Evolutionary conservation across 1,140 invertebrate species (phyloP), one percentile per base, ranked within the genome.

Genomic region (Drosophila ficusphila): DNA sequence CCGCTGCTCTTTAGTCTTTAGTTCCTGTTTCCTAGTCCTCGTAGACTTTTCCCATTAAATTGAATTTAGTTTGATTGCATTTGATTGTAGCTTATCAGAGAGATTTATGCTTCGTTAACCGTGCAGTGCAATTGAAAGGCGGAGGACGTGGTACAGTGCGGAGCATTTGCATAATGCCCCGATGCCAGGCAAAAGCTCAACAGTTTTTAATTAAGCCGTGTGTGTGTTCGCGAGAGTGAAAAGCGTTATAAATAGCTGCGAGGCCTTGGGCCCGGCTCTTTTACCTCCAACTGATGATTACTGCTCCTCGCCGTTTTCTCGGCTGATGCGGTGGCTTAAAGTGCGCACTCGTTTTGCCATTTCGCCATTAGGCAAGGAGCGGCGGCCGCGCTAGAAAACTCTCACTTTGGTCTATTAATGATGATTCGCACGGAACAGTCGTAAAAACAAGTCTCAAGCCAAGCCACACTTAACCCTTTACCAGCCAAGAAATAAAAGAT

Each of bases 51-150:
- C 41, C 62, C 73, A 88, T 86, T 82, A 77, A 77, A 77, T 81
- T 86, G 82, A 88, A 78, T 88, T 88, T 78, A 78, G 77, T 89
- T 88, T 88, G 82, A 88, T 88, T 82, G 82, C 82, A 82, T 88
- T 88, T 88, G 82, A 88, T 88, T 88, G 82, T 88, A 76, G 82
- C 82, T 88, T 88, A 88, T 88, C 82, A 88, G 82, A 44, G 46
- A 79, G 70, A 88, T 78, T 88, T 88, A 88, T 88, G 82, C 82
- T 82, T 88, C 83, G 82, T 89, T 88, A 88, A 57, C 46, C 79
- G 58, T 82, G 65, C 62, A 77, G 52, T 69, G 71, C 79, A 64
- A 60, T 79, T 60, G 74, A 21, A 53, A 51, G 54, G 44, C 42
- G 27, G 18, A 9, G 21, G 56, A 4, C 9, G 11, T 27, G 56